These are phyloP conservation scores for Argyra leucocephala DNA, from an alignment of 2,888 invertebrate species.

Conservation along the genomic window DNA sequence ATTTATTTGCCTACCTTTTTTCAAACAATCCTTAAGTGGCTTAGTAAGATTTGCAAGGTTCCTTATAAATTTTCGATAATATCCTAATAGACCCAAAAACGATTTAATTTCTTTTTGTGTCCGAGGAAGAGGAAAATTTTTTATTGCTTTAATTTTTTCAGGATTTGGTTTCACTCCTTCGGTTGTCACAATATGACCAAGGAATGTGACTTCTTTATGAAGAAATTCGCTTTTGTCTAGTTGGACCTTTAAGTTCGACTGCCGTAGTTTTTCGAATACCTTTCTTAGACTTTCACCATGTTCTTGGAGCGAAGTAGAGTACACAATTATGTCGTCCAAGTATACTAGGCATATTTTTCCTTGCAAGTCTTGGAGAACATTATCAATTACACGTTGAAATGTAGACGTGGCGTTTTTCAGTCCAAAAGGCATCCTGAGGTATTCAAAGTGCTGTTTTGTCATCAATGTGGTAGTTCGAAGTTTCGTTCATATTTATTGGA, in stretches of 20 bases:
- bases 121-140: conserved; percentile 26
- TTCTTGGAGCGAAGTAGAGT: too few species aligned
- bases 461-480: too few species aligned
- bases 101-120: conserved; percentile 29
- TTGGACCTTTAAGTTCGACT: conserved; percentile 28
- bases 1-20: conserved; percentile 18
- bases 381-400: too few species aligned
- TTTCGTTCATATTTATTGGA: too few species aligned
- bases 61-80: conserved; percentile 24
- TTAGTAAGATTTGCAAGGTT: conserved; percentile 23
- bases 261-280: too few species aligned
- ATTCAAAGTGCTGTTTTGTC: too few species aligned
- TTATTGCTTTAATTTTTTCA: conserved; percentile 28
- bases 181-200: conserved; percentile 33
- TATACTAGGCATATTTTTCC: too few species aligned
- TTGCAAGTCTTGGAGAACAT: too few species aligned
- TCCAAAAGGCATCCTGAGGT: too few species aligned
- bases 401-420: too few species aligned
- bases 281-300: too few species aligned
- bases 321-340: too few species aligned
- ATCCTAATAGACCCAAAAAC: conserved; percentile 28
- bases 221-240: conserved; percentile 29
- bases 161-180: conserved; percentile 33
- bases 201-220: conserved; percentile 27
- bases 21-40: conserved; percentile 23